Conservation (phyloP, 2,888 invertebrate species). For the Cephus sareptanus region DNA sequence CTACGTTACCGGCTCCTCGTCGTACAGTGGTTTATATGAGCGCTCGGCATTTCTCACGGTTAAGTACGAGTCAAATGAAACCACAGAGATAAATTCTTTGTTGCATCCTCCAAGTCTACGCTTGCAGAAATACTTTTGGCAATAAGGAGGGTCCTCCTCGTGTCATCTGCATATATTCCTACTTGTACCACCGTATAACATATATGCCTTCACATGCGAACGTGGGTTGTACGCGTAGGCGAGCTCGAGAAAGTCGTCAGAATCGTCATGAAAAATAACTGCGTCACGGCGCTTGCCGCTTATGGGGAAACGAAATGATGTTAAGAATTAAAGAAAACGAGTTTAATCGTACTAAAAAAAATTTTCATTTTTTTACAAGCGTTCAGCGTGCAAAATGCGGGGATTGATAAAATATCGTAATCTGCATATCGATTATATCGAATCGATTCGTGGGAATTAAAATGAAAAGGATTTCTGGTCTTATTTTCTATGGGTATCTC, state of each 20-base stretch:
- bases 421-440: neutral
- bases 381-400: neutral
- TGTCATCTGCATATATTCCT: neutral
- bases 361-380: neutral
- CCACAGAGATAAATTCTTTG: slow-evolving; percentile 21
- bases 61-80: slow-evolving; percentile 53
- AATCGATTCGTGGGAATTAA: neutral
- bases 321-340: neutral
- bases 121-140: neutral
- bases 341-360: neutral
- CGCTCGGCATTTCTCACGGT: slow-evolving; percentile 51
- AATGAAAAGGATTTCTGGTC: slow-evolving; percentile 1
- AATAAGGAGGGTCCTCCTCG: neutral
- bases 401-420: neutral
- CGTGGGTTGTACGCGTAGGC: neutral
- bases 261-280: neutral
- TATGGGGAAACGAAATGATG: neutral
- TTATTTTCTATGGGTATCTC: slow-evolving; percentile 16
- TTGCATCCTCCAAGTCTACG: neutral
- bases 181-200: neutral
- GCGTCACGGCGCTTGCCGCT: neutral
- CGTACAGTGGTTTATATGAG: slow-evolving; percentile 54
- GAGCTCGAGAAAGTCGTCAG: neutral
- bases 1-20: slow-evolving; percentile 21
- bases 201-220: neutral